phyloP scores from a whole-genome alignment of 2,797 vertebrate species.

The Onychomys torridus region DNA sequence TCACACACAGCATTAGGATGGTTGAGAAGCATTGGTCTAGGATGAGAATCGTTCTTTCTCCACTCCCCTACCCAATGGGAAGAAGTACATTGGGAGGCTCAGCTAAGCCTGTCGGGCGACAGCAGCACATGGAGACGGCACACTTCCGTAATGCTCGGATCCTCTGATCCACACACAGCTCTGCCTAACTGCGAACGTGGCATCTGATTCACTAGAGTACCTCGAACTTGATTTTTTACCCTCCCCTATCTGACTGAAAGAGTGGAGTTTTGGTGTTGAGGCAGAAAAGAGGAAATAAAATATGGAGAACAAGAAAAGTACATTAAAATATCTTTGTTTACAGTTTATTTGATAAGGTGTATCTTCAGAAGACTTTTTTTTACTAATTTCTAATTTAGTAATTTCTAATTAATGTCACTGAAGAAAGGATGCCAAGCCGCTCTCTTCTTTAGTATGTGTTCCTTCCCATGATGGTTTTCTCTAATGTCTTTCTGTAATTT shows the following conservation, averaged over 20 bases:
- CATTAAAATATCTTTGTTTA: slow-evolving; percentile 21
- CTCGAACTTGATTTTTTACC: not conserved
- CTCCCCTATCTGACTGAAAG: slow-evolving; percentile 25
- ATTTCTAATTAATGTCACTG: slow-evolving; percentile 33
- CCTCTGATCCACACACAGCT: not conserved
- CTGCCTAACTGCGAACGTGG: not conserved
- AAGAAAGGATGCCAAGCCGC: slow-evolving; percentile 10
- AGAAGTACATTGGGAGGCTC: not conserved
- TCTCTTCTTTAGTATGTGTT: not conserved
- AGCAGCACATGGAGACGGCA: not conserved
- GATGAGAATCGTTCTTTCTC: not conserved
- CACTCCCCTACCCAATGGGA: not conserved
- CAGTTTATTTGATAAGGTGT: slow-evolving; percentile 23
- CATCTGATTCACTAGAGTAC: not conserved
- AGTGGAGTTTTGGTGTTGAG: not conserved
- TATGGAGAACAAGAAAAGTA: slow-evolving; percentile 18
- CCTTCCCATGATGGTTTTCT: not conserved
- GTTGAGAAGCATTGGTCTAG: not conserved
- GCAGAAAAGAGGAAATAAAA: slow-evolving; percentile 20
- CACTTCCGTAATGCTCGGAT: not conserved
- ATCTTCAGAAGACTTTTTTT: slow-evolving; percentile 49
- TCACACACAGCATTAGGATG: no score
- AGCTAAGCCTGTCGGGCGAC: not conserved
- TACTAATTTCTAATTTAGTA: slow-evolving; percentile 33
- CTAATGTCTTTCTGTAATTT: slow-evolving; percentile 17